Base-by-base conservation (phyloP, 2,888 invertebrate species). In the Gibbula magus region DNA sequence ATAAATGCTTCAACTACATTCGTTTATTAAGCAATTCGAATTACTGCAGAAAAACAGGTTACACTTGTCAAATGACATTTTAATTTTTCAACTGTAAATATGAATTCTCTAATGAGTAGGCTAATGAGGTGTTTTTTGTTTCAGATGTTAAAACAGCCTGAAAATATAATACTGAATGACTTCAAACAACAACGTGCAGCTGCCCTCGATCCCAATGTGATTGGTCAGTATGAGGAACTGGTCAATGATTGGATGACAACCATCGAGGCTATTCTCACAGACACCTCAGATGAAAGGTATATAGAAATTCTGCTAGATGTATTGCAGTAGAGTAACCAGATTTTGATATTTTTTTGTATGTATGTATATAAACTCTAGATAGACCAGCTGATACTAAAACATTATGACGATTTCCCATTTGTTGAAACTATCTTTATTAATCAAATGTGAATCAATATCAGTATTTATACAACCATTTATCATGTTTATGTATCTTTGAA, bases 231-330 rank as follows among this genome's bases (percentile, higher is more conserved):
- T 88, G 92, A 92, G 81, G 89, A 91, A 53, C 86, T 92, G 61
- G 90, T 92, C 4, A 86, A 86, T 76, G 91, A 92, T 77, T 92
- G 92, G 92, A 92, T 92, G 85, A 89, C 87, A 75, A 91, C 92
- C 35, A 92, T 92, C 77, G 92, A 92, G 80, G 85, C 89, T 16
- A 90, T 92, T 67, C 85, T 92, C 4, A 86, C 84, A 73, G 92
- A 92, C 78, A 90, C 90, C 22, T 87, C 91, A 73, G 92, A 92
- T 88, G 92, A 92, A 84, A 91, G 92, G 92, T 92, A 84, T 56
- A 29, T 53, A 20, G 7, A 25, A 25, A 25, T 56, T 25, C 7
- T 16, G 13, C 7, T 18, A n/a, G 7, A 18, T 8, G n/a, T 25
- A 56, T 56, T 56, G 7, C 56, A 56, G 7, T 56, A 25, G 10